These are phyloP conservation scores for Oreochromis spilurus DNA, from an alignment of 2,113 vertebrate genomes.

Conservation along the genomic window DNA sequence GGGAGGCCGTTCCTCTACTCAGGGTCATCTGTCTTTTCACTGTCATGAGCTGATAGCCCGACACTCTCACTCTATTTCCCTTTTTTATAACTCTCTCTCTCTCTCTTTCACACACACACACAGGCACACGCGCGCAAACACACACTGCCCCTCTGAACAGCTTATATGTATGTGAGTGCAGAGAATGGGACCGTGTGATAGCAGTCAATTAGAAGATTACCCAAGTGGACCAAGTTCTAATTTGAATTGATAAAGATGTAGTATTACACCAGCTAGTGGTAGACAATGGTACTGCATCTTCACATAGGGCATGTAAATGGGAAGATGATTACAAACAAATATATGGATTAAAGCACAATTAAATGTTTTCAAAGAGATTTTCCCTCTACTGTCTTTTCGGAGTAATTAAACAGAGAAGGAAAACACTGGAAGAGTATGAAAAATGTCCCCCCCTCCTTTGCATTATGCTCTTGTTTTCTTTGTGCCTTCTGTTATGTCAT, in stretches of 20 bases:
- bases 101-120: background rate
- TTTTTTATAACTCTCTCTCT: background rate
- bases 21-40: slow-evolving; percentile 64
- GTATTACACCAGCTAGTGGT: slow-evolving; percentile 33
- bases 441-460: background rate
- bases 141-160: background rate
- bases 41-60: slow-evolving; percentile 40
- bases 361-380: background rate
- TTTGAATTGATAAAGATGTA: slow-evolving; percentile 11
- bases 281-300: background rate
- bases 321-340: background rate
- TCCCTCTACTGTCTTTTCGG: background rate
- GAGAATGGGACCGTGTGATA: background rate
- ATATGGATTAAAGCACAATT: background rate
- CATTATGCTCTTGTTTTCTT: background rate
- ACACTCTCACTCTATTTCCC: slow-evolving; percentile 21
- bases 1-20: slow-evolving; percentile 50
- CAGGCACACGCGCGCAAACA: background rate
- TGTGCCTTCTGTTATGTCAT: background rate
- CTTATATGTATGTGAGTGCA: background rate
- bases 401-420: background rate
- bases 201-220: slow-evolving; percentile 11
- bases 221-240: background rate
- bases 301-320: background rate
- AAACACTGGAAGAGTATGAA: background rate